Evolutionary conservation across 2,888 invertebrate genomes (phyloP).

Genomic region (Beris chalybata): DNA sequence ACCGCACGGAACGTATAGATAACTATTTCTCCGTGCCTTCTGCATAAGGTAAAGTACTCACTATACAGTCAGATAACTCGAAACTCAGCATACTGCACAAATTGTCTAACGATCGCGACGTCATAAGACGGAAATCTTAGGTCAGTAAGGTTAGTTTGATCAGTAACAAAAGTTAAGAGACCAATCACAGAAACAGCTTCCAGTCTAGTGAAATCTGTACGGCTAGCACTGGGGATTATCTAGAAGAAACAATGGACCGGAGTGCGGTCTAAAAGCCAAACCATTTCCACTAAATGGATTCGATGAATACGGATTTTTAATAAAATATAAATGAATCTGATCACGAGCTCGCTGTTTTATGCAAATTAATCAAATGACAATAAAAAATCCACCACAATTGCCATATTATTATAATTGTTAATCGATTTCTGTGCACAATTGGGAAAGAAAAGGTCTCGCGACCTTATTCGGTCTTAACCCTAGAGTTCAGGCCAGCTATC

Average conservation of each 20-base stretch:
- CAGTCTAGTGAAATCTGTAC: constrained; percentile 5
- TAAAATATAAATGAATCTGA: constrained; percentile 44
- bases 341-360: constrained; percentile 57
- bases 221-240: not conserved
- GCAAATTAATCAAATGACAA: constrained; percentile 55
- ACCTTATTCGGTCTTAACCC: constrained; percentile 28
- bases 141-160: constrained; percentile 18
- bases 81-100: constrained; percentile 4
- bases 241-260: not conserved
- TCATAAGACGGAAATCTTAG: constrained; percentile 19
- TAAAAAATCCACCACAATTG: constrained; percentile 33
- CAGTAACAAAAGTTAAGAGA: constrained; percentile 8
- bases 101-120: constrained; percentile 5
- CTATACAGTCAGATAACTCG: no score
- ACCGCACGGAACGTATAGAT: no score
- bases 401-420: constrained; percentile 35
- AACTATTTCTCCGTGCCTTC: no score
- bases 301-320: constrained; percentile 13
- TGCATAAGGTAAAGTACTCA: no score
- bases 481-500: constrained; percentile 20
- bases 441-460: constrained; percentile 22
- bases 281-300: constrained; percentile 5
- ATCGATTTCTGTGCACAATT: constrained; percentile 29
- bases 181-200: constrained; percentile 9
- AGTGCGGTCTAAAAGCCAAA: not conserved